Conservation (phyloP, 2,113 vertebrate species). For the Protomyctophum bolini region DNA sequence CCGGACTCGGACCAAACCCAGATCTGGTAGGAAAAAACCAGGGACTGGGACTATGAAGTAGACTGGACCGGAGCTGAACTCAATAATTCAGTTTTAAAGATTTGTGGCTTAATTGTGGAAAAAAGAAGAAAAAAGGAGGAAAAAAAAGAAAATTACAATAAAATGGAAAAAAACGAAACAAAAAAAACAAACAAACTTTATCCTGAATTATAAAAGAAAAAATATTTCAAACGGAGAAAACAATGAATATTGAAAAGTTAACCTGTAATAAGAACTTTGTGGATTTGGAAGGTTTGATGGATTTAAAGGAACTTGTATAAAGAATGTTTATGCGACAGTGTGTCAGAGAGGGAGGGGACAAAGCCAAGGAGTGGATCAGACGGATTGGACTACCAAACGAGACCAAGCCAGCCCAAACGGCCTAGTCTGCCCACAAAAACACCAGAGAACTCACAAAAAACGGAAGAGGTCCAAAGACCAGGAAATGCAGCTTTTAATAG, state of each 20-base stretch:
- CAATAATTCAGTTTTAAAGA: constrained; percentile 51
- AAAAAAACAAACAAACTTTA: constrained; percentile 19
- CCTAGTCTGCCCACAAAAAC: too few species aligned
- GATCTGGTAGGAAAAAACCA: constrained; percentile 54
- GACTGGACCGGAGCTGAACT: constrained; percentile 37
- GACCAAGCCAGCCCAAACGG: not conserved
- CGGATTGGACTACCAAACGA: not conserved
- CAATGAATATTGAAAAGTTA: constrained; percentile 54
- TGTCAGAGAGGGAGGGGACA: constrained; percentile 1
- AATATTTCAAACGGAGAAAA: constrained; percentile 46
- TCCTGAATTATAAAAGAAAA: constrained; percentile 57
- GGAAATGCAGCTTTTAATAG: not conserved
- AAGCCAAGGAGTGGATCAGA: constrained; percentile 38
- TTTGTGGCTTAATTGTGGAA: constrained; percentile 72
- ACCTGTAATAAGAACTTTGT: constrained; percentile 60
- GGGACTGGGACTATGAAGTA: constrained; percentile 20
- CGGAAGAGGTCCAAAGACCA: too few species aligned
- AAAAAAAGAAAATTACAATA: too few species aligned
- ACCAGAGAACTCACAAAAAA: too few species aligned
- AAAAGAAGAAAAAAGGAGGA: constrained; percentile 17
- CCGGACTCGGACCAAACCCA: constrained; percentile 44
- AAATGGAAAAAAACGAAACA: constrained; percentile 64
- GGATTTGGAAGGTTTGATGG: constrained; percentile 43
- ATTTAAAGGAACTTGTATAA: constrained; percentile 59
- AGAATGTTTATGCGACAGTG: constrained; percentile 49